Evolutionary conservation across 2,797 vertebrate species (phyloP), one percentile per base, ranked within the genome.

Genomic region (Nannoperca australis): DNA sequence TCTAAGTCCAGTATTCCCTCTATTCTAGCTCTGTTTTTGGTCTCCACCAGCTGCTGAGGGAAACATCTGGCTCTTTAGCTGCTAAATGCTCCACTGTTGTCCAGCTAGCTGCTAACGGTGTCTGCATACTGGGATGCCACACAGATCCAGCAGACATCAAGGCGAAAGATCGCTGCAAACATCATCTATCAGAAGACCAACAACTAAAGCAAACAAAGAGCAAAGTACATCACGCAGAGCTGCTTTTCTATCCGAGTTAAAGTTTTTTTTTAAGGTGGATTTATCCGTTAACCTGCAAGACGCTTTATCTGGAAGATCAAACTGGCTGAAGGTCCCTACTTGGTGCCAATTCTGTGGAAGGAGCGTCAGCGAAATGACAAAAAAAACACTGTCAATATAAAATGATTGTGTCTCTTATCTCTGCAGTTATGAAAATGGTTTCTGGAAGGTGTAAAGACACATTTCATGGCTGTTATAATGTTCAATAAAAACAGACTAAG

Each of bases 401-500:
- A 75, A 62, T 63, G 42, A 72, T 32, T n/a, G 11, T 61, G 63
- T 27, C 24, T 27, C 24, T 27, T 70, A 55, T 77, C 71, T 71
- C 73, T 60, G 40, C 55, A 20, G 47, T 65, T 34, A 15, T 59
- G 50, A 73, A 38, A 49, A 69, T 60, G 2, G 11, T 30, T 62
- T 22, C 20, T 42, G 24, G 49, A 73, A 42, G n/a, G 5, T 58
- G 5, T 34, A 27, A 69, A 1, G 17, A 61, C 67, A 69, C 68
- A 10, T 78, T 63, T 47, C 10, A 44, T 10, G 3, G 45, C 30
- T 17, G 49, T 61, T 45, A 62, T 27, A 44, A 47, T 1, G 58
- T 49, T 69, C 5, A 50, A 42, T n/a, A 27, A 24, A 44, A 61
- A 84, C 76, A 82, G 54, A 78, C 38, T 34, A 68, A 79, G 70